phyloP scores from a whole-genome alignment of 2,113 vertebrate species.

The Plecotus auritus region DNA sequence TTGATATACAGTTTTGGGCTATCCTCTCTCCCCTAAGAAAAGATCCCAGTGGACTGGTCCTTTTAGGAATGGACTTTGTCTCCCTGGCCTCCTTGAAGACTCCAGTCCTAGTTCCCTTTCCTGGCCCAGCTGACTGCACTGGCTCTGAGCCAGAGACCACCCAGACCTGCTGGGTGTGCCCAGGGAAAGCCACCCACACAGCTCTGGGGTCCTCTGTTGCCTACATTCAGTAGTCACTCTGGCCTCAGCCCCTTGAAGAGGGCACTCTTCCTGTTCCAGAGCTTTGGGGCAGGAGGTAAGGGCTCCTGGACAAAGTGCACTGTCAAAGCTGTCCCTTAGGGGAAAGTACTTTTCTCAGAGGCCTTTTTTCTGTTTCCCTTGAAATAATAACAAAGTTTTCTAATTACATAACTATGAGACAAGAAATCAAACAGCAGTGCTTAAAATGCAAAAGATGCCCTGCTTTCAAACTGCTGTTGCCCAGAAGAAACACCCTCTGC shows the following conservation, averaged over 20 bases:
- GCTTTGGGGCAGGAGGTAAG: not conserved
- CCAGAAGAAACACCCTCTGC: not conserved
- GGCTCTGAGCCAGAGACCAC: not conserved
- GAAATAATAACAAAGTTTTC: not conserved
- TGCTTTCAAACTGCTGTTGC: not conserved
- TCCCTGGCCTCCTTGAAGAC: not conserved
- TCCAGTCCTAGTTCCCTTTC: not conserved
- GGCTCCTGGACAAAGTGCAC: not conserved
- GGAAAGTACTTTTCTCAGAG: not conserved
- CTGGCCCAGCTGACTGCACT: not conserved
- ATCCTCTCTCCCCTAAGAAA: not conserved
- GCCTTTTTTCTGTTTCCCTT: not conserved
- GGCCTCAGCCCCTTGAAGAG: not conserved
- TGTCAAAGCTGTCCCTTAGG: not conserved
- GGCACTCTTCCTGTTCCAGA: not conserved
- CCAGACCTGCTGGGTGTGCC: not conserved
- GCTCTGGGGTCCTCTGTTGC: not conserved
- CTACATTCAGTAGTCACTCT: not conserved
- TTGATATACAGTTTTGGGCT: not conserved
- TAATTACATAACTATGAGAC: slow-evolving; percentile 38
- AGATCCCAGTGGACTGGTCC: not conserved
- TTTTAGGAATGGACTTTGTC: not conserved
- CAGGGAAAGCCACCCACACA: not conserved
- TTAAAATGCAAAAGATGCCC: slow-evolving; percentile 55
- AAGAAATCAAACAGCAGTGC: slow-evolving; percentile 18